These are phyloP conservation scores for Drosophila tsacasi DNA, from an alignment of 1,140 invertebrate species.

Conservation along the genomic window DNA sequence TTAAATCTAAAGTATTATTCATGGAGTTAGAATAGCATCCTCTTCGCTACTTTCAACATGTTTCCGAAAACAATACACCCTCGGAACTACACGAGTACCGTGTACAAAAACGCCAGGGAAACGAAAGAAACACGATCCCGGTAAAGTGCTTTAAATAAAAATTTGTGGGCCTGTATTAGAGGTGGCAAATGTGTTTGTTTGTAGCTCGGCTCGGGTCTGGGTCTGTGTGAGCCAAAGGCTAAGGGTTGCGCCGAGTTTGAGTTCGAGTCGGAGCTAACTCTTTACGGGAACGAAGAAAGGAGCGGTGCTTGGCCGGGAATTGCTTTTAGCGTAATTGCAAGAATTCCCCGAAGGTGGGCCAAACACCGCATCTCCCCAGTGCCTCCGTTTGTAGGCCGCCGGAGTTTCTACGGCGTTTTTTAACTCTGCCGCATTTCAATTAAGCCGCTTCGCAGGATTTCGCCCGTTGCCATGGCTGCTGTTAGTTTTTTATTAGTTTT, in stretches of 20 bases:
- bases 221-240: conserved; percentile 40
- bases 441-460: conserved; percentile 57
- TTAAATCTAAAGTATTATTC: too few species aligned
- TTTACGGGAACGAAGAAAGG: conserved; percentile 41
- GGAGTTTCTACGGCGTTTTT: conserved; percentile 56
- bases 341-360: conserved; percentile 71
- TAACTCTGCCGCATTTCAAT: conserved; percentile 63
- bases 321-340: conserved; percentile 82
- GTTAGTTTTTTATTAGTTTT: conserved; percentile 76
- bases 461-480: conserved; percentile 2
- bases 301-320: conserved; percentile 52
- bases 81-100: background rate
- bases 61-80: background rate
- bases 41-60: background rate
- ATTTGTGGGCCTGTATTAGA: conserved; percentile 50
- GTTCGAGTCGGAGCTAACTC: conserved; percentile 36
- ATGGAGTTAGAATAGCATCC: too few species aligned
- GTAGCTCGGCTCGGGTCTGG: background rate
- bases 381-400: conserved; percentile 57
- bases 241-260: conserved; percentile 29
- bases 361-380: conserved; percentile 36
- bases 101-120: conserved; percentile 7
- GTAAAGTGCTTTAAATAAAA: conserved; percentile 68
- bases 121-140: conserved; percentile 35
- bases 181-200: conserved; percentile 39